Percentiles rank a stretch among this genome's conserved stretches.
These are phyloP conservation scores for Monochamus alternatus DNA, from an alignment of 2,888 invertebrate species.

Conservation along the genomic window DNA sequence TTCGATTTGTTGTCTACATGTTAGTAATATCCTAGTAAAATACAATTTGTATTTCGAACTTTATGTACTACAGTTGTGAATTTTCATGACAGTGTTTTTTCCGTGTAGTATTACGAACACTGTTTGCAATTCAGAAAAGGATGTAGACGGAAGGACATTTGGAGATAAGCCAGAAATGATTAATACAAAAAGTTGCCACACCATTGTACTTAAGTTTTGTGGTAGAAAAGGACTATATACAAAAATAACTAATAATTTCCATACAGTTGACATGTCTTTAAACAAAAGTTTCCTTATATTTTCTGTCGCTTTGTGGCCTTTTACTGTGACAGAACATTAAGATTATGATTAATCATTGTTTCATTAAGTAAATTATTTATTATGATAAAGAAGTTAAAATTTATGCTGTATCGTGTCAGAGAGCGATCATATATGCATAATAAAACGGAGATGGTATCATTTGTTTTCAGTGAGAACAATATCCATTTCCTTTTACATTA, in stretches of 20 bases:
- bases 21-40: no score
- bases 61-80: no score
- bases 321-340: conserved; percentile 6
- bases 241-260: conserved; percentile 8
- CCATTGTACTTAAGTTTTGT: no score
- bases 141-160: background rate
- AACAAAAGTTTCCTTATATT: background rate
- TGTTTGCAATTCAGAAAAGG: no score
- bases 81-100: no score
- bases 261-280: background rate
- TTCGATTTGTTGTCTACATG: no score
- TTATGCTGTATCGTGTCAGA: conserved; percentile 21
- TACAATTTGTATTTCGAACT: no score
- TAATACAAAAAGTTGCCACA: no score
- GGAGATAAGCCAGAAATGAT: background rate
- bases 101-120: no score
- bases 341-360: conserved; percentile 18
- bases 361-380: conserved; percentile 19
- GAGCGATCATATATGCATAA: conserved; percentile 22
- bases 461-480: conserved; percentile 19
- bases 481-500: conserved; percentile 25
- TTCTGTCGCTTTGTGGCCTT: background rate
- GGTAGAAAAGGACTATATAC: background rate
- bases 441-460: conserved; percentile 30
- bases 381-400: background rate